Conservation (phyloP, 2,113 vertebrate genomes). For the Pseudonaja textilis region DNA sequence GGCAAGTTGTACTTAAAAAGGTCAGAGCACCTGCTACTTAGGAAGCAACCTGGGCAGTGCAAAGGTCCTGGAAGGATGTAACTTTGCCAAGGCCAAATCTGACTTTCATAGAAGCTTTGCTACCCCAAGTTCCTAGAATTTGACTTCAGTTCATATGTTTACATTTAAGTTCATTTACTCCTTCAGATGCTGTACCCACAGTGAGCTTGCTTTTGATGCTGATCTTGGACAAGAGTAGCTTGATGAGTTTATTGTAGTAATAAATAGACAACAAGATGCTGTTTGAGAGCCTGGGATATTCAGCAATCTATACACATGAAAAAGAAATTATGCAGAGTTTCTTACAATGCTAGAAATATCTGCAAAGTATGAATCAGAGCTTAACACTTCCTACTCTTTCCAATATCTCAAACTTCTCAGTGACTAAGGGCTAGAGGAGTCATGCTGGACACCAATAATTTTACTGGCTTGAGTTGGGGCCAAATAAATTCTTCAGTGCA, state of each 20-base stretch:
- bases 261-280: not conserved
- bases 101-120: not conserved
- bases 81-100: not conserved
- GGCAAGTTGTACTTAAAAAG: not conserved
- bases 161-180: not conserved
- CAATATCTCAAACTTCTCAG: not conserved
- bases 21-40: not conserved
- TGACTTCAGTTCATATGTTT: not conserved
- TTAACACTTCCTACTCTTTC: not conserved
- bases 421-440: not conserved
- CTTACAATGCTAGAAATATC: not conserved
- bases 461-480: not conserved
- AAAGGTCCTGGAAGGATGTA: not conserved
- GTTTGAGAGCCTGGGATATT: not conserved
- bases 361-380: not conserved
- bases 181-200: not conserved
- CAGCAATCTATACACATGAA: not conserved
- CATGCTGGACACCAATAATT: not conserved
- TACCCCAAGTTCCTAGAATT: not conserved
- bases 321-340: not conserved
- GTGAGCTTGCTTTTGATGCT: not conserved
- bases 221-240: not conserved
- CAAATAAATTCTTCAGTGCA: not conserved
- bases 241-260: not conserved
- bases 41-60: not conserved